Base-by-base conservation (phyloP, 2,113 vertebrate genomes). In the Sialia sialis region DNA sequence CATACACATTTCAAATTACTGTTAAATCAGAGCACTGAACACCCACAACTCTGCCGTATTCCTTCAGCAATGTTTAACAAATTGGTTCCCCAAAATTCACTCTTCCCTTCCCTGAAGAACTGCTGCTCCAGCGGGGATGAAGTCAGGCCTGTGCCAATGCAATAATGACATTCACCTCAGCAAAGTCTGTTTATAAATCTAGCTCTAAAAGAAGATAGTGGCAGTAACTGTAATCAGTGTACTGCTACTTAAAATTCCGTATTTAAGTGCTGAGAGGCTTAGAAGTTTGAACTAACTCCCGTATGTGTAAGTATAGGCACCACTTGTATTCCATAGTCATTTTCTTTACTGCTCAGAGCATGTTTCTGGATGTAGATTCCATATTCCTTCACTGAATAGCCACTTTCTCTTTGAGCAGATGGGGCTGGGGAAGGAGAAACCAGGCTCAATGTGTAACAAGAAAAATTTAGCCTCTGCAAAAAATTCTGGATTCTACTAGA, bases 1-100 rank as follows among this genome's bases (percentile, higher is more conserved):
- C 97, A 94, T 92, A 88, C 92, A 87, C n/a, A 62, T 90, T 95
- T 97, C 79, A 96, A 96, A 94, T 94, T 84, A 81, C 91, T 96
- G 91, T 96, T 97, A 96, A 97, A 97, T 96, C 74, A 41, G 92
- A 91, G 91, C 84, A 52, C 77, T 63, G 46, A 92, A 92, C 90
- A 69, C 97, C 95, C 95, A 91, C 90, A 78, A 94, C 95, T 92
- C 78, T 73, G 29, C 84, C 7, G 0, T 94, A 55, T 88, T 97
- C 49, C 95, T 97, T 90, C 89, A 73, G 83, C 94, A 76, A 30
- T 73, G 77, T 93, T 94, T 94, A 93, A 93, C 63, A 94, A 91
- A 95, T 89, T 0, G 0, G 41, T 85, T 97, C 89, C 93, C 89
- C 80, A 83, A 90, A 95, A 97, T 94, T 93, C 15, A 15, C 92